Evolutionary conservation across 1,140 invertebrate species (phyloP), one percentile per base, ranked within the genome.

Genomic region (Leguminivora glycinivorella): DNA sequence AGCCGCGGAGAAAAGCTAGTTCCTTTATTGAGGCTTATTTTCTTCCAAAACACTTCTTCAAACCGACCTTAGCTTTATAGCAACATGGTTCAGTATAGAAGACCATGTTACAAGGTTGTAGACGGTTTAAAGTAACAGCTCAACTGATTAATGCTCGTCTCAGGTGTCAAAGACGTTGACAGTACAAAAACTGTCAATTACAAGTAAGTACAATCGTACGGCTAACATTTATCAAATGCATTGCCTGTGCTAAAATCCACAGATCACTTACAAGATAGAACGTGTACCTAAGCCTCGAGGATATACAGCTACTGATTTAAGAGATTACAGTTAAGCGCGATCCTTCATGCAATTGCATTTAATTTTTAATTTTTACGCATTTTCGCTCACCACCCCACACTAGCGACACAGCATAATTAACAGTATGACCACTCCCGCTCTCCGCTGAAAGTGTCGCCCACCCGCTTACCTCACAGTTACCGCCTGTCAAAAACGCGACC

Each of bases 81-180:
- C 17, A 7, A 9, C 19, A 52, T 10, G 47, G 47, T 22, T 22
- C 17, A 52, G 2, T 52, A 22, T 52, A 10, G 2, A 22, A 52
- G 19, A 19, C 47, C 19, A 19, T 52, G 4, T 52, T 9, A 43
- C n/a, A 43, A 17, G 40, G 40, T n/a, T 43, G 5, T 22, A 52
- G n/a, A 52, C 47, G 1, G 17, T 52, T 52, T 6, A n/a, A 19
- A 52, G 47, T 52, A 1, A 78, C 72, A 79, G 80, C 78, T 82
- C 87, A 87, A 85, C 83, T 87, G 88, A 91, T 91, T 88, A 88
- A 91, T 91, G 72, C 72, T 73, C 71, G 56, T 75, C 84, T 85
- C 83, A 85, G 84, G 85, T 89, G 87, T 88, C 86, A 89, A 85
- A 81, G 84, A 73, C 75, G 66, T 67, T 76, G 75, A 78, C 75